Percentiles rank a stretch among this genome's conserved stretches.
Evolutionary conservation across 2,888 invertebrate genomes (phyloP).

Genomic region (Eilema caniola): DNA sequence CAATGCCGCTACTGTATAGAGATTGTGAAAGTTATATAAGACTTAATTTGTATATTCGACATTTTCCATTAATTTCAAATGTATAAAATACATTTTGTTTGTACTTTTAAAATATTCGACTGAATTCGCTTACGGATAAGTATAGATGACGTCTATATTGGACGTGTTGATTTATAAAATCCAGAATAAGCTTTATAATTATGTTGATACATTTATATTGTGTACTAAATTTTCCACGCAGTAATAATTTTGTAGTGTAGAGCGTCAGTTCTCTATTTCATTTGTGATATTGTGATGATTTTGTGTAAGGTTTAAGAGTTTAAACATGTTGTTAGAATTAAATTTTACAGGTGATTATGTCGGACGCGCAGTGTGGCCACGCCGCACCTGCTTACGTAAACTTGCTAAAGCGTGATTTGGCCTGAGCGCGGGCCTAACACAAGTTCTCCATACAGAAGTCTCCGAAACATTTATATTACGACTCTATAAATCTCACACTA

Average conservation of each 20-base stretch:
- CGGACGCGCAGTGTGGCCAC: conserved; percentile 52
- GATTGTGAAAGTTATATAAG: conserved; percentile 53
- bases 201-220: conserved; percentile 55
- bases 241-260: conserved; percentile 47
- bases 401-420: not conserved
- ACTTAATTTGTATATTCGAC: conserved; percentile 67
- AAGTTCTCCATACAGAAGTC: not conserved
- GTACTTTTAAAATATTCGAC: conserved; percentile 58
- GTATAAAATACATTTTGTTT: conserved; percentile 65
- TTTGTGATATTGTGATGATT: conserved; percentile 85
- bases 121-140: conserved; percentile 57
- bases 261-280: conserved; percentile 72
- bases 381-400: not conserved
- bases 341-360: conserved; percentile 79
- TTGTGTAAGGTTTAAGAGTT: conserved; percentile 82
- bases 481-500: not conserved
- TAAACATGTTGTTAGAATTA: conserved; percentile 80
- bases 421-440: conserved; percentile 24
- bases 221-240: conserved; percentile 48
- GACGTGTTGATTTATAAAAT: conserved; percentile 49
- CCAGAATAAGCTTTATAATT: conserved; percentile 53
- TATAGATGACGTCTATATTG: conserved; percentile 48
- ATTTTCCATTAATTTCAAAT: conserved; percentile 61
- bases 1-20: conserved; percentile 13
- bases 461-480: too few relatives aligned